Base-by-base conservation (phyloP, 2,888 invertebrate genomes). In the Tromatobia lineatoria region DNA sequence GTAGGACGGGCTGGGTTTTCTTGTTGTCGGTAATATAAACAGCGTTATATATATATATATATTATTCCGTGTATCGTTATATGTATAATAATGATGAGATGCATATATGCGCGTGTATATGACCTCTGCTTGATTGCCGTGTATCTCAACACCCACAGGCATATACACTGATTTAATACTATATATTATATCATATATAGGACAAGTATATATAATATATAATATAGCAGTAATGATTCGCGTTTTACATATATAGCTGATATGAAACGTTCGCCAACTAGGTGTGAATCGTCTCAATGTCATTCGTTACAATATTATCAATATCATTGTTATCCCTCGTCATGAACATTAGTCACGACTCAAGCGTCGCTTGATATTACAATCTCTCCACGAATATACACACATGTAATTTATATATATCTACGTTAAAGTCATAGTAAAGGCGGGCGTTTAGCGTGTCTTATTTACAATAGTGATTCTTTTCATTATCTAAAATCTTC, bases 401-500 rank as follows among this genome's bases (percentile, higher is more conserved):
- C 74, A 84, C 74, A 78, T 81, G 70, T 86, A 80, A 13, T 59
- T 38, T 67, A 29, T 70, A 69, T 77, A 73, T 69, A 73, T 83
- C 78, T 80, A 85, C 84, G 73, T 78, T 83, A 85, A 88, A 85
- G 80, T 88, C 80, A 86, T 83, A 85, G 85, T 88, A 87, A 88
- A 90, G 90, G 90, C 90, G 89, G 88, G 86, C 88, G 87, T 87
- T 90, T 79, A 88, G 90, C 89, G 86, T 87, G 88, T 88, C 83
- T 84, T 89, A 90, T 90, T 86, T 90, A 90, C 90, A 90, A 89
- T 88, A 87, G 86, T 88, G 87, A 88, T 89, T 85, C 86, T 85
- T 74, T 38, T 82, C 64, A n/a, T 79, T 77, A 71, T 85, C 77
- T 77, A 71, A 42, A 57, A 71, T 79, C 74, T 69, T 87, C 76